Base-by-base conservation (phyloP, 1,140 invertebrate genomes). In the Tetramorium simillimum region DNA sequence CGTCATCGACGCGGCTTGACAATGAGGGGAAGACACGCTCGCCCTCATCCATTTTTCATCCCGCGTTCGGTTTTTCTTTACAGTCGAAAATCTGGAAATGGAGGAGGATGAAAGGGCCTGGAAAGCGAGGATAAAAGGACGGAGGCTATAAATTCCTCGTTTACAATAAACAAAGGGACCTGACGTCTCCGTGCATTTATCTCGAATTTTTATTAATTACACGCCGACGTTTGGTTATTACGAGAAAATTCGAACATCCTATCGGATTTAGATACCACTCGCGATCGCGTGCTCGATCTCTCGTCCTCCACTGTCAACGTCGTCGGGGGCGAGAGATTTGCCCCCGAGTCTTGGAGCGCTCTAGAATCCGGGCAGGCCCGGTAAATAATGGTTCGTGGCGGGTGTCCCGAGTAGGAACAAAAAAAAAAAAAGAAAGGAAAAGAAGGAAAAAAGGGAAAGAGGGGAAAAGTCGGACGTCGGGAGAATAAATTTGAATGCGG, bases 401-500 rank as follows among this genome's bases (percentile, higher is more conserved):
- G 33, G 49, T 73, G 81, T 85, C 58, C 58, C 58, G 81, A 86
- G 51, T 58, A 69, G 67, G 85, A 82, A 80, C 60, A 43, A 80
- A 86, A 87, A 84, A 78, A 69, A 63, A 24, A 37, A 12, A 37
- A 10, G 16, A 49, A 77, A 46, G 28, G 33, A 75, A 37, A 37
- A 28, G 21, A 12, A 56, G 12, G 14, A 51, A 21, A 56, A 53
- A 80, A 16, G 21, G 46, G 18, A 12, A 16, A 58, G 14, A 43
- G 60, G 21, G 56, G 62, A 46, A 85, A 85, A 82, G 63, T 78
- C 70, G 72, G 72, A 75, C 69, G 86, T 73, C 72, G 87, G 67
- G 77, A 69, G 91, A 92, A 91, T 90, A 91, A 89, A 90, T 91
- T 81, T 86, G 88, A 92, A 85, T 73, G 86, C 82, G 87, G 89